phyloP scores from a whole-genome alignment of 2,113 vertebrate species.

The Perognathus longimembris region DNA sequence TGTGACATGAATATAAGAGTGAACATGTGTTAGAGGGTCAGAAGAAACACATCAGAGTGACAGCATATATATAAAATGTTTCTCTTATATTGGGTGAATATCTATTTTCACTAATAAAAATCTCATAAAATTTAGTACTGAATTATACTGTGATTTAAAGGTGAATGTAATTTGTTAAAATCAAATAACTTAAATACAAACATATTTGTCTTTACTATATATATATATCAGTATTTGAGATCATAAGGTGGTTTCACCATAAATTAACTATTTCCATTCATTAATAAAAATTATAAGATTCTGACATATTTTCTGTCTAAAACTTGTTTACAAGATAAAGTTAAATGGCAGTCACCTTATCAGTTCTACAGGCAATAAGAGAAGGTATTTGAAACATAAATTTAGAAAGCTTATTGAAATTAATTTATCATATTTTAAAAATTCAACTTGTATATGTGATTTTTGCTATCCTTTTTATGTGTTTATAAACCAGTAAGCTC shows the following conservation, averaged over 20 bases:
- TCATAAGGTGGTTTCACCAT: neutral
- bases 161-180: neutral
- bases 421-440: neutral
- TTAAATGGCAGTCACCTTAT: neutral
- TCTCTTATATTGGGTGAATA: neutral
- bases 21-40: slow-evolving; percentile 6
- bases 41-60: neutral
- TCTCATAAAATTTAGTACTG: neutral
- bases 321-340: neutral
- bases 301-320: neutral
- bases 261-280: neutral
- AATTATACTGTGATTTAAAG: neutral
- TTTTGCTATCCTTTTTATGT: neutral
- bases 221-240: neutral
- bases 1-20: neutral
- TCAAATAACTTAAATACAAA: slow-evolving; percentile 32
- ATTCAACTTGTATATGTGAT: neutral
- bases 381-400: neutral
- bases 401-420: neutral
- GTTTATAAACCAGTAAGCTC: neutral
- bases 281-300: neutral
- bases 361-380: neutral
- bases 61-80: neutral
- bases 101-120: neutral
- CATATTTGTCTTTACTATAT: neutral